Evolutionary conservation across 2,797 vertebrate genomes (phyloP), one percentile per base, ranked within the genome.

Genomic region (Helarctos malayanus): DNA sequence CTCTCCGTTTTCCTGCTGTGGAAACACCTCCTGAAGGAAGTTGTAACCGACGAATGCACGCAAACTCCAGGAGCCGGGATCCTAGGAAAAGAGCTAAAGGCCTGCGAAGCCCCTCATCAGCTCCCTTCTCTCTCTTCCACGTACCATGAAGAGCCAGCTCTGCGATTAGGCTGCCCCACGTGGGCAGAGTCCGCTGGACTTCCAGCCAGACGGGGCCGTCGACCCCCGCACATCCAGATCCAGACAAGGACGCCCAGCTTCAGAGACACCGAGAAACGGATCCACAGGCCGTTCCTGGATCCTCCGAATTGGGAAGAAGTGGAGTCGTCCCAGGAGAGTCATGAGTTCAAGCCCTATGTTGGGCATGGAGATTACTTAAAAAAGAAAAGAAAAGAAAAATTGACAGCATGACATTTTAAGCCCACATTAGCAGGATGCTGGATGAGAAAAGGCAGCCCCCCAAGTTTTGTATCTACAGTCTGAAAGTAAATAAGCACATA

Each of bases 291-390:
- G 19, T 25, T 49, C 23, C 47, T 1, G 7, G 4, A 18, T 49
- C 12, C 10, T 38, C 65, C 2, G 65, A 16, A n/a, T 21, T 11
- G 9, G 23, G 27, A 12, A 2, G 23, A 9, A 6, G 6, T 0
- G 18, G 56, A 14, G 12, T 8, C 9, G 3, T 3, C 5, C 32
- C 68, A 0, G 7, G 27, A 11, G 38, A 38, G 38, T 45, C 38
- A 32, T 16, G 29, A 29, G 13, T 63, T 63, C 61, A 63, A 32
- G 61, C 29, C 29, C 61, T 29, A 7, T 5, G 10, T 5, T 3
- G 38, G 38, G 23, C 11, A 3, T 15, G 69, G 69, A 73, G 23
- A 25, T n/a, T 10, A 18, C 63, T 19, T 35, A 2, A 19, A 19
- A 65, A 18, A 63, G 14, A 54, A 54, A 59, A 56, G 54, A 19